phyloP scores from a whole-genome alignment of 2,888 invertebrate genomes.

The Drosophila birchii region DNA sequence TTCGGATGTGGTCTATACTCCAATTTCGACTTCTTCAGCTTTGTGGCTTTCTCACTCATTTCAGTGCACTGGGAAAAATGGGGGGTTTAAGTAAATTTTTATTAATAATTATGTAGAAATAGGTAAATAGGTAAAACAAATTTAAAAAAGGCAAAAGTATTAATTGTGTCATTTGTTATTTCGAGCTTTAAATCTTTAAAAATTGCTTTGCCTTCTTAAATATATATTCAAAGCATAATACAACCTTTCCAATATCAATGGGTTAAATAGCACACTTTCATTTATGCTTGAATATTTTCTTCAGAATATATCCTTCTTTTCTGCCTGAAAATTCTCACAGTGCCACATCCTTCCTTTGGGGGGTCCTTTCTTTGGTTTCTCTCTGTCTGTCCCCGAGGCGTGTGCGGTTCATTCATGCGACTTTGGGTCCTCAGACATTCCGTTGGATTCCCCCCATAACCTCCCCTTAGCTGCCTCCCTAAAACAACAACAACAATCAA shows the following conservation, averaged over 20 bases:
- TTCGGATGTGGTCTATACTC: constrained; percentile 18
- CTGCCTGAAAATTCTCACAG: constrained; percentile 3
- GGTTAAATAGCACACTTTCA: neutral
- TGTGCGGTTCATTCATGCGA: constrained; percentile 66
- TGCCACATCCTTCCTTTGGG: constrained; percentile 25
- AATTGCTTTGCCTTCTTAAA: too few species aligned
- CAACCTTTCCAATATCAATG: neutral
- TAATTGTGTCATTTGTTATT: too few species aligned
- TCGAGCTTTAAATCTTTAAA: too few species aligned
- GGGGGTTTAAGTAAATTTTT: too few species aligned
- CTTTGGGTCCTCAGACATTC: constrained; percentile 43
- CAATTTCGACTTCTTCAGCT: constrained; percentile 1
- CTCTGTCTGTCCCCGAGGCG: constrained; percentile 29
- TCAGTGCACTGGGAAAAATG: too few species aligned
- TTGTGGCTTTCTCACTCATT: neutral
- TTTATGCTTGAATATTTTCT: neutral
- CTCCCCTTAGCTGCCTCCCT: neutral
- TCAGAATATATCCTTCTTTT: neutral
- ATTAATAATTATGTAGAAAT: too few species aligned
- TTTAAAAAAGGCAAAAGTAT: too few species aligned
- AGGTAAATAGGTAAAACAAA: too few species aligned
- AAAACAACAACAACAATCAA: constrained; percentile 14
- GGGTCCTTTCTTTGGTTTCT: constrained; percentile 7
- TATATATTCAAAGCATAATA: too few species aligned
- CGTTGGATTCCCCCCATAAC: constrained; percentile 19